Base-by-base conservation (phyloP, 2,113 vertebrate species). In the Colinus virginianus region DNA sequence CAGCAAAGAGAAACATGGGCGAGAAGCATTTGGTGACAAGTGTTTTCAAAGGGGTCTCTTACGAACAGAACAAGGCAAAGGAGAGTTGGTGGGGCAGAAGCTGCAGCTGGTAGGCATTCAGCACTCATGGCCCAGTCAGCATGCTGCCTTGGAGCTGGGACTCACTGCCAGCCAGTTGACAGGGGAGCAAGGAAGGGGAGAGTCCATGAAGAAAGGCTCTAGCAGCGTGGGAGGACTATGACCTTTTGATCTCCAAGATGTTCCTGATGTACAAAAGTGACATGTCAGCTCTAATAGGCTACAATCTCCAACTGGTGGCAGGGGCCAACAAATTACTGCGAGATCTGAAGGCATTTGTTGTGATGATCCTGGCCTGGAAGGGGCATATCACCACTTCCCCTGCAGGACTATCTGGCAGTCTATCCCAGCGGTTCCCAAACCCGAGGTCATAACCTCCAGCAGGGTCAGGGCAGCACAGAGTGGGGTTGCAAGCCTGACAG, bases 341-440 rank as follows among this genome's bases (percentile, higher is more conserved):
- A 90, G 94, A 95, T 94, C 93, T 90, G 82, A 96, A 96, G 96
- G 92, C 94, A 95, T 95, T 96, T 89, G 87, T 79, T 95, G 94
- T 79, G 94, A 82, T 36, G 92, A 59, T 89, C 64, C 68, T 53
- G 84, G 92, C 46, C 84, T 83, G 81, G 84, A 85, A 25, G 59
- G 55, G 91, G 84, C 78, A 43, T 36, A 74, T 74, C 67, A 30
- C 75, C 3, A 5, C 68, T 68, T 70, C 67, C 89, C 81, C 51
- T 48, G 89, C 71, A 87, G 76, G 61, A 85, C 59, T 84, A 26
- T 82, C 59, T 90, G 91, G 89, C 87, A 95, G 78, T 7, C 88
- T 9, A 9, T 11, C 76, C 79, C 96, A 75, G 4, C 34, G 8
- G 59, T 51, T 96, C 72, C 90, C 93, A 91, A 64, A n/a, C 38